Conservation (phyloP, 2,797 vertebrate species). For the Typhlichthys eigenmanni region DNA sequence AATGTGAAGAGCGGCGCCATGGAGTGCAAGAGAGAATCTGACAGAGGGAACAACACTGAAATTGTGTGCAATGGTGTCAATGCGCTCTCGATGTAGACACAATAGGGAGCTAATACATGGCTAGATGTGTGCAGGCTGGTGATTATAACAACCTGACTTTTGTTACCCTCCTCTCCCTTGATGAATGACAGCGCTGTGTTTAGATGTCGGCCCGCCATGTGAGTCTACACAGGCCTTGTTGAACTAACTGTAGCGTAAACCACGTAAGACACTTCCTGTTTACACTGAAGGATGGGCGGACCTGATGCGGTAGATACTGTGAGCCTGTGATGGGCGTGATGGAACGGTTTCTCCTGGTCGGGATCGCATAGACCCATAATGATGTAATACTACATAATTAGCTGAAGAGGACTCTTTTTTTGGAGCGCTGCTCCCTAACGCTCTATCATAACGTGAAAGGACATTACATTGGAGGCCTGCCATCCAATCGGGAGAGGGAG, state of each 20-base stretch:
- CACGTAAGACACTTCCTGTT: slow-evolving; percentile 42
- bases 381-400: slow-evolving; percentile 76
- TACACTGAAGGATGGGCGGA: slow-evolving; percentile 33
- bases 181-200: slow-evolving; percentile 46
- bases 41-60: slow-evolving; percentile 30
- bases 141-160: slow-evolving; percentile 48
- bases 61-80: slow-evolving; percentile 30
- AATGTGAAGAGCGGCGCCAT: slow-evolving; percentile 39
- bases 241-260: slow-evolving; percentile 38
- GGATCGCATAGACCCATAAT: slow-evolving; percentile 50
- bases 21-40: slow-evolving; percentile 25
- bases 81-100: slow-evolving; percentile 28
- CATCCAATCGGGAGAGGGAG: slow-evolving; percentile 41
- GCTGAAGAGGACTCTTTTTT: slow-evolving; percentile 67
- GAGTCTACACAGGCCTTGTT: slow-evolving; percentile 36
- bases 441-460: slow-evolving; percentile 49
- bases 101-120: slow-evolving; percentile 3
- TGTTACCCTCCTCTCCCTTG: slow-evolving; percentile 35
- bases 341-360: slow-evolving; percentile 47
- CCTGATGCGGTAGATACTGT: slow-evolving; percentile 35
- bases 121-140: slow-evolving; percentile 24
- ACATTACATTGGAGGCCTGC: slow-evolving; percentile 49
- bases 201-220: slow-evolving; percentile 38
- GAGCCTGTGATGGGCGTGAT: slow-evolving; percentile 59
- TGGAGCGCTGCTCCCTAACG: slow-evolving; percentile 34